These are phyloP conservation scores for Rhinopomastus cyanomelas DNA, from an alignment of 2,113 vertebrate genomes.

Conservation along the genomic window DNA sequence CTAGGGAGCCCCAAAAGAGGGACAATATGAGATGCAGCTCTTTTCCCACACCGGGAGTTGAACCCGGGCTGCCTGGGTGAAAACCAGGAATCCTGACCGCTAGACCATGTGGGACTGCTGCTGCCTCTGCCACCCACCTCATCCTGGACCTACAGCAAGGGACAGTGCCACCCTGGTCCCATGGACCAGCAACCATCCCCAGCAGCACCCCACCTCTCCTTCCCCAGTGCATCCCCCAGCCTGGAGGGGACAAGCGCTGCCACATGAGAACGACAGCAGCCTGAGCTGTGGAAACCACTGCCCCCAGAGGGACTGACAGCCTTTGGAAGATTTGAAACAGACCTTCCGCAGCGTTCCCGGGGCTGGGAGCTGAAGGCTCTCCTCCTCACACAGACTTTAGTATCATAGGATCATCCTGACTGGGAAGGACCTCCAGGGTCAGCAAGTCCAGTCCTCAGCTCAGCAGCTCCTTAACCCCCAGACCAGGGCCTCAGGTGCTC, in stretches of 20 bases:
- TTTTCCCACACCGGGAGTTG: not conserved
- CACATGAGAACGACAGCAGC: accelerated
- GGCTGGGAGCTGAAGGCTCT: not conserved
- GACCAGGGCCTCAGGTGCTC: no score
- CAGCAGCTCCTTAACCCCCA: no score
- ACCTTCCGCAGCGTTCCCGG: not conserved
- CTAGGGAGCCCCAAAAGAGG: not conserved
- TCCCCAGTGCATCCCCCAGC: not conserved
- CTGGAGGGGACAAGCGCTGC: not conserved
- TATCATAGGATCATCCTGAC: no score
- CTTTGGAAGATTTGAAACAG: not conserved
- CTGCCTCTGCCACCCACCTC: accelerated
- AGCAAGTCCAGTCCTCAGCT: no score
- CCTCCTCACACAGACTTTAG: not conserved
- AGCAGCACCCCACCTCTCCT: not conserved
- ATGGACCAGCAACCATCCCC: not conserved
- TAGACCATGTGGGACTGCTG: not conserved
- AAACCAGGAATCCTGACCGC: constrained; percentile 20
- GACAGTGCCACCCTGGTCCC: not conserved
- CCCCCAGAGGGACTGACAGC: constrained; percentile 3
- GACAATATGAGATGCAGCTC: accelerated
- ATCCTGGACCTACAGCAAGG: not conserved
- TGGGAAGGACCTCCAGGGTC: no score
- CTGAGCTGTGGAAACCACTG: not conserved
- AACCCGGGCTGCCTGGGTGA: constrained; percentile 9